Conservation (phyloP, 2,797 vertebrate species). For the Bovichtus diacanthus region DNA sequence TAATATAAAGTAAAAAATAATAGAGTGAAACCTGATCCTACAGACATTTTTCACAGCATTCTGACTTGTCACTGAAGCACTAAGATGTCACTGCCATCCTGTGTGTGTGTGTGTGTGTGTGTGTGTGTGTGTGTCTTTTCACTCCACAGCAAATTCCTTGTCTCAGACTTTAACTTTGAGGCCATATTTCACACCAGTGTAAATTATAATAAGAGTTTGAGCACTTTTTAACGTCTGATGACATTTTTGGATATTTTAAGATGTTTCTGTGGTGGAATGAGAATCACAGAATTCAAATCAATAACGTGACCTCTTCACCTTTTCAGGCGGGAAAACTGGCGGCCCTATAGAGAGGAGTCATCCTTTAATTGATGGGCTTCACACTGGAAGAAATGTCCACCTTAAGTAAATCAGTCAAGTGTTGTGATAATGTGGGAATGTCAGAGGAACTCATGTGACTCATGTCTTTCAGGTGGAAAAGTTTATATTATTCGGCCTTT, state of each 20-base stretch:
- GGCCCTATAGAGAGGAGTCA: slow-evolving; percentile 2
- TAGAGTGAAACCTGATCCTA: background rate
- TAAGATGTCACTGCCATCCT: too few species aligned
- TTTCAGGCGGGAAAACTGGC: slow-evolving; percentile 29
- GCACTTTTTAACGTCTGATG: background rate
- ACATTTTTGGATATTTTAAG: background rate
- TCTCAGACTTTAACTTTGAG: background rate
- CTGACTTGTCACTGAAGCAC: too few species aligned
- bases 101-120: too few species aligned
- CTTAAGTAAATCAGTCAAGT: background rate
- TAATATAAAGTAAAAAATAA: background rate
- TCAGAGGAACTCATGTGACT: background rate
- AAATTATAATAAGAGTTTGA: background rate
- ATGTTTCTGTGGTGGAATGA: slow-evolving; percentile 18
- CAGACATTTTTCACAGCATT: background rate
- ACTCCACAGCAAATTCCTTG: background rate
- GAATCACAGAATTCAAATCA: slow-evolving; percentile 30
- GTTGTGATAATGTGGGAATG: background rate
- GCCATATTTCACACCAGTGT: background rate
- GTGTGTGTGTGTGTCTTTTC: background rate
- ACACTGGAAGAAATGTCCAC: slow-evolving; percentile 28
- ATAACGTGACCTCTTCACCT: slow-evolving; percentile 57
- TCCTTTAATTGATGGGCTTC: slow-evolving; percentile 34
- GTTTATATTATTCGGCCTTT: background rate
- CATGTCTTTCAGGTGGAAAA: background rate